A percentile compares a stretch with the other conserved stretches of the same genome.
Conservation (phyloP, 2,888 invertebrate species). For the Zygothrica quintamaculata region DNA sequence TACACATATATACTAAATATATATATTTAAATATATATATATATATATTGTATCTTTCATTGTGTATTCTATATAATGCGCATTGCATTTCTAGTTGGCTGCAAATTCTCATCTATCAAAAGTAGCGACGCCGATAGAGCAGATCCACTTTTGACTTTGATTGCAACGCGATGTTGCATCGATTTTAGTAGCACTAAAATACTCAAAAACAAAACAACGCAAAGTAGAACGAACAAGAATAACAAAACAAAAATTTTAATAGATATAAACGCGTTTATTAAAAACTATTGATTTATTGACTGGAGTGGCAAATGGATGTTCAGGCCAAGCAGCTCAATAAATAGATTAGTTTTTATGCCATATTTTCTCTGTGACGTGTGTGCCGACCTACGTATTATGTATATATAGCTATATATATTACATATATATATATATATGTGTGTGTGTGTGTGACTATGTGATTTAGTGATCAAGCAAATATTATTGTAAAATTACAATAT, state of each 20-base stretch:
- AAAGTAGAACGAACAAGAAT: conserved; percentile 10
- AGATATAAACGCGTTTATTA: conserved; percentile 18
- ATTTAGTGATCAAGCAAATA: conserved; percentile 24
- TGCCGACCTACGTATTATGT: conserved; percentile 18
- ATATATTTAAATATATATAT: conserved; percentile 10
- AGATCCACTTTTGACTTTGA: conserved; percentile 53
- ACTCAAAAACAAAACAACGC: conserved; percentile 62
- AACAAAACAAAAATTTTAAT: conserved; percentile 15
- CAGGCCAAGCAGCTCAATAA: conserved; percentile 62
- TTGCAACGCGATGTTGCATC: conserved; percentile 67
- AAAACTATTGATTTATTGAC: conserved; percentile 75
- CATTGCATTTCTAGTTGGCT: conserved; percentile 50
- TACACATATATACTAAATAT: background rate
- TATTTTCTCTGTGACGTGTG: conserved; percentile 63
- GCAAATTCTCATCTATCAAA: conserved; percentile 38
- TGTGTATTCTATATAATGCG: conserved; percentile 35
- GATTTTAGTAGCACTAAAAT: conserved; percentile 69
- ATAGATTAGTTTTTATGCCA: conserved; percentile 71
- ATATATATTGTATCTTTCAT: conserved; percentile 7
- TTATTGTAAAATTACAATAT: conserved; percentile 59
- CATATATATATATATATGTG: conserved; percentile 13
- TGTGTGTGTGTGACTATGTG: conserved; percentile 28
- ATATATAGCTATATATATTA: no score
- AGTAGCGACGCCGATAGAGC: conserved; percentile 51
- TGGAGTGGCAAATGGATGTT: conserved; percentile 56